Evolutionary conservation across 2,888 invertebrate genomes (phyloP).

Genomic region (Drosophila seclusa): DNA sequence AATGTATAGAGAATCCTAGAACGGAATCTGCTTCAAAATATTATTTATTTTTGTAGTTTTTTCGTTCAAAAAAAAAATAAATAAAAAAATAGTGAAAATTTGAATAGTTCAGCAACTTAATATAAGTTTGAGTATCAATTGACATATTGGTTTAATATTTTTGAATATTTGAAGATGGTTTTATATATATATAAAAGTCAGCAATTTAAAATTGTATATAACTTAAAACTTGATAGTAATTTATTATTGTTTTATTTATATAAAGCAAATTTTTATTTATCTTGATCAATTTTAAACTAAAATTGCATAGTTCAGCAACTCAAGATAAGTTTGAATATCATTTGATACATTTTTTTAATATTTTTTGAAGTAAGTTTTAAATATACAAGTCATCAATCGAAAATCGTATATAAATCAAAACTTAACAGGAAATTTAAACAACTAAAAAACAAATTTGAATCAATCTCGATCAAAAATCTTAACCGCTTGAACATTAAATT

Average conservation of each 20-base stretch:
- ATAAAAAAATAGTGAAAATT: background rate
- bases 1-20: background rate
- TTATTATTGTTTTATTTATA: background rate
- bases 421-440: background rate
- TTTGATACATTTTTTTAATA: too few species aligned
- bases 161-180: too few species aligned
- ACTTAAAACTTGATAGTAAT: too few species aligned
- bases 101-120: background rate
- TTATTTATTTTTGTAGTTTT: background rate
- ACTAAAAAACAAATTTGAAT: background rate
- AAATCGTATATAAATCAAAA: too few species aligned
- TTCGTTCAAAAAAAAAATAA: background rate
- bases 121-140: background rate
- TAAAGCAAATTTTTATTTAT: background rate
- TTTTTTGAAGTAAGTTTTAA: too few species aligned
- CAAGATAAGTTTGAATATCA: too few species aligned
- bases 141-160: background rate
- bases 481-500: background rate
- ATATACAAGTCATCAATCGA: background rate
- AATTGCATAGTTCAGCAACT: too few species aligned
- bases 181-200: background rate
- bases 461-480: background rate
- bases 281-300: background rate
- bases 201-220: too few species aligned
- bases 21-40: background rate